These are phyloP conservation scores for Sterna hirundo DNA, from an alignment of 2,113 vertebrate genomes.

Conservation along the genomic window DNA sequence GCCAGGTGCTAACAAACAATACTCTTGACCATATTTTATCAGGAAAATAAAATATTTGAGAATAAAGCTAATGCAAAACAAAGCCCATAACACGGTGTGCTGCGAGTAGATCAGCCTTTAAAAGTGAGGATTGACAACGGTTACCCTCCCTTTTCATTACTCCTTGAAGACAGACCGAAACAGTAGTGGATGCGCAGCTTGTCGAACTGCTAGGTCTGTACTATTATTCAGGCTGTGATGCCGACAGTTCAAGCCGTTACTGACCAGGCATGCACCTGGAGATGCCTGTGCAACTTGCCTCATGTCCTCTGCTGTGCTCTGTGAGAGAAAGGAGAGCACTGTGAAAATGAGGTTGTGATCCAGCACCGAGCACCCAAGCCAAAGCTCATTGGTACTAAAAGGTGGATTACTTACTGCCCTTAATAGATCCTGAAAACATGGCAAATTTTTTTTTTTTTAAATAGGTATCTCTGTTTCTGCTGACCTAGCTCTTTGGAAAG, in stretches of 20 bases:
- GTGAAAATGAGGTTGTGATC: not conserved
- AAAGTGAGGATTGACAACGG: not conserved
- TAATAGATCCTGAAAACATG: not conserved
- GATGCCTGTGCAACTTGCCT: not conserved
- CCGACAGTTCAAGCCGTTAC: not conserved
- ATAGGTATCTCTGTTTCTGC: not conserved
- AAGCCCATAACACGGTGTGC: not conserved
- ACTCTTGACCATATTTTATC: not conserved
- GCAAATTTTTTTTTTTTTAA: too few species aligned
- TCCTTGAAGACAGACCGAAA: not conserved
- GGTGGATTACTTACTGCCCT: not conserved
- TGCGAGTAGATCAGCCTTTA: not conserved
- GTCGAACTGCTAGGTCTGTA: not conserved
- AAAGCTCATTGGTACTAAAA: not conserved
- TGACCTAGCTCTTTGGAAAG: not conserved
- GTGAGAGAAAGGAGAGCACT: not conserved
- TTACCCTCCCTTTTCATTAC: not conserved
- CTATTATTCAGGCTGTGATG: not conserved
- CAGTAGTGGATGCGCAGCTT: not conserved
- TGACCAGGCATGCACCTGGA: not conserved
- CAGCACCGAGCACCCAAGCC: not conserved
- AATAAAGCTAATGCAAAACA: not conserved
- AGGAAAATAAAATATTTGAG: not conserved
- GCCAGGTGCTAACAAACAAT: not conserved
- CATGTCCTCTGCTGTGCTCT: not conserved